Conservation (phyloP, 2,888 invertebrate genomes). For the Spodoptera littoralis region DNA sequence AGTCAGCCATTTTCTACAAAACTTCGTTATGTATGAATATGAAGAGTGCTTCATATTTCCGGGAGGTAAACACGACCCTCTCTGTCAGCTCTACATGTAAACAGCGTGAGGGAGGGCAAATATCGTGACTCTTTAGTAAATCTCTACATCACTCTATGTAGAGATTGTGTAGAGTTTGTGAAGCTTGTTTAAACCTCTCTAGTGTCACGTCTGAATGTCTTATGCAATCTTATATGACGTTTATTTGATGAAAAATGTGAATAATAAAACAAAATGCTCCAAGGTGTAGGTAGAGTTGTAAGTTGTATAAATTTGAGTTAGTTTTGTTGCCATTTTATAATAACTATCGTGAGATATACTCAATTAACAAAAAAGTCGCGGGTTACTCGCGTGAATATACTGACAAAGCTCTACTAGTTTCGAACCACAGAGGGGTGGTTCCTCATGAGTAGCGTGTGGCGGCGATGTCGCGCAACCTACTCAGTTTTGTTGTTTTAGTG, state of each 20-base stretch:
- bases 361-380: no score
- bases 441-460: no score
- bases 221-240: neutral
- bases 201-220: neutral
- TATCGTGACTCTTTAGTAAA: slow-evolving; percentile 23
- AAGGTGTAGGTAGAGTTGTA: no score
- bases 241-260: neutral
- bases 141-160: neutral
- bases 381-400: no score
- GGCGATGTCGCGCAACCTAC: no score
- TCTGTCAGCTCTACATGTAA: slow-evolving; percentile 24
- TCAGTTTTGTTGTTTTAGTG: no score
- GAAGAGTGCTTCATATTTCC: slow-evolving; percentile 35
- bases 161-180: neutral
- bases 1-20: slow-evolving; percentile 10
- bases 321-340: no score
- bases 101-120: slow-evolving; percentile 6
- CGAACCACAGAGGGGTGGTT: no score
- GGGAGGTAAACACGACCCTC: slow-evolving; percentile 13
- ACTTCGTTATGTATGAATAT: slow-evolving; percentile 23
- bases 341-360: no score
- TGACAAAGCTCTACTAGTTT: no score
- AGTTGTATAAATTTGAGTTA: no score
- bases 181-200: neutral
- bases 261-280: no score